Evolutionary conservation across 2,113 vertebrate genomes (phyloP).

Genomic region (Pachyramphus minor): DNA sequence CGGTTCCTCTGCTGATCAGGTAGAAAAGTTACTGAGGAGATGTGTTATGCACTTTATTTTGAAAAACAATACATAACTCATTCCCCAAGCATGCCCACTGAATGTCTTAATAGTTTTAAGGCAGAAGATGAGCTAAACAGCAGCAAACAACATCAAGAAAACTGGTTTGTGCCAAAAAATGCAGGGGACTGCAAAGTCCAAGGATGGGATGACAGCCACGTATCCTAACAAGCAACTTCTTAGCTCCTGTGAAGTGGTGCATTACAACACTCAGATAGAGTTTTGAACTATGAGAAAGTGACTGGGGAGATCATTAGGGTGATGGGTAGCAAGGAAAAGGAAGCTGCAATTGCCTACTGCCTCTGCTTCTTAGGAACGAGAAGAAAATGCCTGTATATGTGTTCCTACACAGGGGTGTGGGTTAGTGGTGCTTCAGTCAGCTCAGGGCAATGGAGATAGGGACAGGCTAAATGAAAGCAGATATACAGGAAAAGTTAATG

Average conservation of each 20-base stretch:
- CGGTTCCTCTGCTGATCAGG: neutral
- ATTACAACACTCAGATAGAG: neutral
- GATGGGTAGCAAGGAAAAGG: neutral
- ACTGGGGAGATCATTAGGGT: neutral
- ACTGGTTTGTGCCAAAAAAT: neutral
- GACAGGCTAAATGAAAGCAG: neutral
- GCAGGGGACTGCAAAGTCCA: neutral
- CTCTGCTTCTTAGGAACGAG: neutral
- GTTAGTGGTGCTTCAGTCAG: neutral
- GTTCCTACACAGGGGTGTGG: neutral
- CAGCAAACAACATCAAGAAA: neutral
- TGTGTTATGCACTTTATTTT: neutral
- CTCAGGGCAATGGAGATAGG: neutral
- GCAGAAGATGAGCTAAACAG: neutral
- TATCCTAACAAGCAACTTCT: neutral
- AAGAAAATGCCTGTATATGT: neutral
- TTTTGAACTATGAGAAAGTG: neutral
- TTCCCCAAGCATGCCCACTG: neutral
- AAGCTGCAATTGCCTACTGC: neutral
- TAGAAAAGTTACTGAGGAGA: neutral
- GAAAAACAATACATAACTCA: neutral
- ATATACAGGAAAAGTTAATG: neutral
- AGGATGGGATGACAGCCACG: neutral
- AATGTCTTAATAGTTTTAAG: neutral
- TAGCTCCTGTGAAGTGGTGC: neutral